A percentile compares a stretch with the other conserved stretches of the same genome.
These are phyloP conservation scores for Salvator merianae DNA, from an alignment of 2,113 vertebrate species.

Conservation along the genomic window DNA sequence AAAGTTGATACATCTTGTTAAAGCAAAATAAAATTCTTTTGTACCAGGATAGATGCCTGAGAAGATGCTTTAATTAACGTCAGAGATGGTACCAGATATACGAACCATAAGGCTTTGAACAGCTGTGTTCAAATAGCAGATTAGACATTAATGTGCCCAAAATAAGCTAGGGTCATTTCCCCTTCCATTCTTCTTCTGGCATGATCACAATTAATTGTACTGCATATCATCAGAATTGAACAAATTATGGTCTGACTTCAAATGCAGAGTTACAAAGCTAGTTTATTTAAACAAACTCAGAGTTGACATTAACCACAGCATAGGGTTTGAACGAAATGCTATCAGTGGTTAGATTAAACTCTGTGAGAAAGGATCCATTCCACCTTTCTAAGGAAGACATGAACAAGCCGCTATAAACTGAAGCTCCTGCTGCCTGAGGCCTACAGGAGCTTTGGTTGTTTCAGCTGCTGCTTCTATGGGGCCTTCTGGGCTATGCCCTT, in stretches of 20 bases:
- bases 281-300: too few species aligned
- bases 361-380: too few species aligned
- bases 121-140: neutral
- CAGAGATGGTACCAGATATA: neutral
- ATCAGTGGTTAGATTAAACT: too few species aligned
- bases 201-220: neutral
- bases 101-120: neutral
- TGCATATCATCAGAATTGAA: neutral
- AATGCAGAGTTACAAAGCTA: neutral
- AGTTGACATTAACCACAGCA: too few species aligned
- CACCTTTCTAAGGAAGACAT: too few species aligned
- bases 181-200: neutral
- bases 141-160: neutral
- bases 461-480: too few species aligned
- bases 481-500: too few species aligned
- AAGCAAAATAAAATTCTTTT: conserved; percentile 54
- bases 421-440: too few species aligned
- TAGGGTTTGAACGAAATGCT: too few species aligned
- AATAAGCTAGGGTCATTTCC: neutral
- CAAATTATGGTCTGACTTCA: neutral
- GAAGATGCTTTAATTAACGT: conserved; percentile 15
- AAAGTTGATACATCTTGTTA: conserved; percentile 34
- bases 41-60: conserved; percentile 22
- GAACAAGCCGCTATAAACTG: too few species aligned
- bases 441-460: too few species aligned